These are phyloP conservation scores for Hirudinaria manillensis DNA, from an alignment of 2,888 invertebrate species.

Conservation along the genomic window DNA sequence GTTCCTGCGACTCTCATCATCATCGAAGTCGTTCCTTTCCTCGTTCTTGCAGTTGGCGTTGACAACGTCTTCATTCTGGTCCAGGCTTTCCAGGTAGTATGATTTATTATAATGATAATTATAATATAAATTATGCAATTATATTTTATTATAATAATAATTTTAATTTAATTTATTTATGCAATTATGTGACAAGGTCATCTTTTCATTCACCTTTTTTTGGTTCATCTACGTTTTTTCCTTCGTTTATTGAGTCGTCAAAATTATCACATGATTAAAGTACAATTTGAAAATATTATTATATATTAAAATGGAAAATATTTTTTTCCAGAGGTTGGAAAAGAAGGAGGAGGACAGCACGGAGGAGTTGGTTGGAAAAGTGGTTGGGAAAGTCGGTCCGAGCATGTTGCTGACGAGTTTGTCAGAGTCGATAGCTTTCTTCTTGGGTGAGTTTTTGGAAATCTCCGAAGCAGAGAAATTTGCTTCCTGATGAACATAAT, in stretches of 20 bases:
- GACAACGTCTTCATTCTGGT: conserved; percentile 95
- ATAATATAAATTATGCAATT: neutral
- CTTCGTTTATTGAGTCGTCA: too few species aligned
- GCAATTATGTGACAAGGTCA: too few species aligned
- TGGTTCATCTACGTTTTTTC: too few species aligned
- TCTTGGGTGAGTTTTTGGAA: conserved; percentile 63
- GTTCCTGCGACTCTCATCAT: conserved; percentile 79
- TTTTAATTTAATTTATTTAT: neutral
- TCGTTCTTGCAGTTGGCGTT: conserved; percentile 87
- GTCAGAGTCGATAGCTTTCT: conserved; percentile 92
- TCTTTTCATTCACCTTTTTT: too few species aligned
- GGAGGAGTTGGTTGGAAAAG: conserved; percentile 80
- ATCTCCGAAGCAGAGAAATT: neutral
- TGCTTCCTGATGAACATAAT: too few species aligned
- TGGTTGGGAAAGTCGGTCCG: conserved; percentile 87
- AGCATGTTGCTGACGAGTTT: conserved; percentile 89
- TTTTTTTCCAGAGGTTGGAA: conserved; percentile 64
- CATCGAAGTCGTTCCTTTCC: conserved; percentile 90
- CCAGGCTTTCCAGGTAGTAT: conserved; percentile 66
- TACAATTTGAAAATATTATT: neutral
- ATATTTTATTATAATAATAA: neutral
- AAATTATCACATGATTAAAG: too few species aligned
- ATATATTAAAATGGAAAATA: neutral
- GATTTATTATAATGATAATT: too few species aligned
- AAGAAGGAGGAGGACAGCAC: conserved; percentile 70